Percentiles rank a stretch among this genome's conserved stretches.
These are phyloP conservation scores for Seira sanloemensis DNA, from an alignment of 2,888 invertebrate genomes.

Conservation along the genomic window DNA sequence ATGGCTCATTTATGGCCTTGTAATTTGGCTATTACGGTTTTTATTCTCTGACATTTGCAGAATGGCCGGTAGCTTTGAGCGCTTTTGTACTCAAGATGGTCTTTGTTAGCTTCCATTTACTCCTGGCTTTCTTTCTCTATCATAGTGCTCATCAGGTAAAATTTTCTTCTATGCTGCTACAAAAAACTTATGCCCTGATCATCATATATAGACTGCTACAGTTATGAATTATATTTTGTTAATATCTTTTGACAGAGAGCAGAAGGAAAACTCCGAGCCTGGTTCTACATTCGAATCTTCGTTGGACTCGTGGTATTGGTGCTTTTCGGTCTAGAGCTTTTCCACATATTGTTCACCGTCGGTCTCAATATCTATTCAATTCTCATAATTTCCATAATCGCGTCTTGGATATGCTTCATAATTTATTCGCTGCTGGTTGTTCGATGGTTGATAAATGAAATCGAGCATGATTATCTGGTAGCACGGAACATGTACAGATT, in stretches of 20 bases:
- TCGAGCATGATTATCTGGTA: conserved; percentile 55
- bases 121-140: conserved; percentile 56
- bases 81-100: conserved; percentile 57
- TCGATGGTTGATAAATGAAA: conserved; percentile 61
- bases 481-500: conserved; percentile 63
- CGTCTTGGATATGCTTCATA: conserved; percentile 62
- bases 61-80: conserved; percentile 60
- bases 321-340: conserved; percentile 55
- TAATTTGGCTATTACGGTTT: background rate
- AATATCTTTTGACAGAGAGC: conserved; percentile 46
- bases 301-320: conserved; percentile 54
- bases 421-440: conserved; percentile 59
- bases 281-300: conserved; percentile 57
- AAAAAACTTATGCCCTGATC: background rate
- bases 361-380: conserved; percentile 61
- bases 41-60: conserved; percentile 24
- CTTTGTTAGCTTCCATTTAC: conserved; percentile 52
- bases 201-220: background rate
- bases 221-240: background rate
- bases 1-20: no score
- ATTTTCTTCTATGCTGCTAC: background rate
- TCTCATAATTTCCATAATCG: conserved; percentile 55
- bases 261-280: conserved; percentile 51
- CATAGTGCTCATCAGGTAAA: conserved; percentile 61
- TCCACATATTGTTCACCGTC: conserved; percentile 33